These are phyloP conservation scores for Galerucella nymphaeae DNA, from an alignment of 2,888 invertebrate genomes.

Conservation along the genomic window DNA sequence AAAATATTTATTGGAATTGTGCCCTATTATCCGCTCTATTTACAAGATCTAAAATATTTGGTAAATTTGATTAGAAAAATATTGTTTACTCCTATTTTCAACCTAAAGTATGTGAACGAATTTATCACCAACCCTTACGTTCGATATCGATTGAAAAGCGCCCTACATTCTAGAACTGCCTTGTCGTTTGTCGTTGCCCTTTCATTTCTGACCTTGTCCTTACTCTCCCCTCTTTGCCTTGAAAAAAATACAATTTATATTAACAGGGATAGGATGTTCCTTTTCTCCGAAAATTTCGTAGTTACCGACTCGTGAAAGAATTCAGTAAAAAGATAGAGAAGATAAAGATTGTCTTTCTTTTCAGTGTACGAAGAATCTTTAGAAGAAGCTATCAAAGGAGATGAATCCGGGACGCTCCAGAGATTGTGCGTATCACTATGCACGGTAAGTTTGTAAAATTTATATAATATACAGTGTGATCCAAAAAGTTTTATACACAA, in stretches of 20 bases:
- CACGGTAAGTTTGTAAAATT: conserved; percentile 62
- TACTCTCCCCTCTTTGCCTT: conserved; percentile 10
- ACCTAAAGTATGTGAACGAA: background rate
- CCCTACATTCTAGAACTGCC: conserved; percentile 11
- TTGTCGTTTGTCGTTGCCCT: background rate
- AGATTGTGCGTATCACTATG: conserved; percentile 86
- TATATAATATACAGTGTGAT: background rate
- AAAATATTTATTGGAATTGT: no score
- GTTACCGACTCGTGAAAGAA: background rate
- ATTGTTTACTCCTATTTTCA: background rate
- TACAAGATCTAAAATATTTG: no score
- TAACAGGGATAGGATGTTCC: background rate
- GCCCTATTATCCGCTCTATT: no score
- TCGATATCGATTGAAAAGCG: conserved; percentile 20
- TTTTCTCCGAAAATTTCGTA: background rate
- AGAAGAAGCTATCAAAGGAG: conserved; percentile 84
- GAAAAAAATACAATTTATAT: background rate
- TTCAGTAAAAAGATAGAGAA: no score
- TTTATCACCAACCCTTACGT: background rate
- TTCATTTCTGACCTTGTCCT: conserved; percentile 2
- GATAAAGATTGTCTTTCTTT: conserved; percentile 50
- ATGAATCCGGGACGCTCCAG: conserved; percentile 92
- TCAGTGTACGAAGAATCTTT: conserved; percentile 82
- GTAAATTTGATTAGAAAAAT: background rate
- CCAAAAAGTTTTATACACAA: no score